phyloP scores from a whole-genome alignment of 1,140 invertebrate species.

The Aphelenchoides besseyi region DNA sequence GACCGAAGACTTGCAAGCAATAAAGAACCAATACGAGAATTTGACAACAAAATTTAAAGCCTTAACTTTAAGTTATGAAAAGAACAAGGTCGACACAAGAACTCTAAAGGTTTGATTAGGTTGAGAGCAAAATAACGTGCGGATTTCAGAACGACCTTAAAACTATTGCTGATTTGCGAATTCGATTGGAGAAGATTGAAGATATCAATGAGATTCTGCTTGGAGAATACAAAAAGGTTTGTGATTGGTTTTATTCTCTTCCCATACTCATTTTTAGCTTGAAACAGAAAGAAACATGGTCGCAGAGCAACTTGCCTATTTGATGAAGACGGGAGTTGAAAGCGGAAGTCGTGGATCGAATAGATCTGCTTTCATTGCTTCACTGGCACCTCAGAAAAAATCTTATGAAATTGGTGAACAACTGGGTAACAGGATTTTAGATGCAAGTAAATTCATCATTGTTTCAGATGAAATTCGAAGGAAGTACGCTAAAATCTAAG shows the following conservation, averaged over 20 bases:
- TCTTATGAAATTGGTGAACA: constrained; percentile 9
- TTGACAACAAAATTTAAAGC: constrained; percentile 22
- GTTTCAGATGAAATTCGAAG: constrained; percentile 9
- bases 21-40: background rate
- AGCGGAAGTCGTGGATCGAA: background rate
- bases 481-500: too few relatives aligned
- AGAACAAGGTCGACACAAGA: constrained; percentile 15
- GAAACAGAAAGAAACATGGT: constrained; percentile 4
- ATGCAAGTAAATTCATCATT: background rate
- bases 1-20: background rate
- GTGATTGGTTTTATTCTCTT: background rate
- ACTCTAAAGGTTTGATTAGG: constrained; percentile 29
- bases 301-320: background rate
- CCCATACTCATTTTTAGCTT: background rate
- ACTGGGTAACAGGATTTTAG: background rate
- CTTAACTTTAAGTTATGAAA: constrained; percentile 23
- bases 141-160: constrained; percentile 38
- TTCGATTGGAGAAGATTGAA: constrained; percentile 37
- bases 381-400: constrained; percentile 5
- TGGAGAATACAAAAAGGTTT: constrained; percentile 42
- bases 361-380: background rate
- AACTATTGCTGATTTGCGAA: constrained; percentile 27
- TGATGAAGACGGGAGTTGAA: background rate
- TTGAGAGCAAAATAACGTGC: constrained; percentile 4
- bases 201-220: constrained; percentile 41